These are phyloP conservation scores for Anolis carolinensis DNA, from an alignment of 2,113 vertebrate genomes.

Conservation along the genomic window DNA sequence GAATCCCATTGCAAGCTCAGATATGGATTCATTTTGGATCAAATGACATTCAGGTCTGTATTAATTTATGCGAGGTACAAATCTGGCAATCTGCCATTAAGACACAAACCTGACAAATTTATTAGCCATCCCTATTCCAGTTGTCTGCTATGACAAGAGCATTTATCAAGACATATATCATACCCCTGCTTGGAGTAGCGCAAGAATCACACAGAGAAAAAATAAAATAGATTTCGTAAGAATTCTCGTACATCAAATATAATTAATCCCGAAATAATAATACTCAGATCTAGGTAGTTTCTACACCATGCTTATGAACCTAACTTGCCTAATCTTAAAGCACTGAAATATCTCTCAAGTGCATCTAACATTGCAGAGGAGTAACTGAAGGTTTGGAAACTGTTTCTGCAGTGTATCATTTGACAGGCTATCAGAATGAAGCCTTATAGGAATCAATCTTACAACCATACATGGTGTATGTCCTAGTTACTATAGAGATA, in stretches of 20 bases:
- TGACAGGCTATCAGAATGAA: conserved; percentile 91
- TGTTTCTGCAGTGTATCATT: conserved; percentile 87
- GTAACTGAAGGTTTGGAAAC: conserved; percentile 65
- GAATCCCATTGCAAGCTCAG: not conserved
- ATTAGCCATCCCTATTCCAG: not conserved
- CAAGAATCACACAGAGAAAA: not conserved
- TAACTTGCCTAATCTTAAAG: conserved; percentile 23
- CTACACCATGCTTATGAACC: conserved; percentile 15
- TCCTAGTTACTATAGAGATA: conserved; percentile 86
- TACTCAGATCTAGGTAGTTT: not conserved
- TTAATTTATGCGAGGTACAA: not conserved
- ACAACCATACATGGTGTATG: conserved; percentile 76
- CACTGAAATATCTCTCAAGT: conserved; percentile 38
- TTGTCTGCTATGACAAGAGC: not conserved
- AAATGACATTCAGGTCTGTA: not conserved
- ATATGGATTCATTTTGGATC: not conserved
- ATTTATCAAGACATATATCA: not conserved
- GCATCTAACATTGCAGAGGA: conserved; percentile 41
- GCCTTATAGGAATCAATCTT: conserved; percentile 84
- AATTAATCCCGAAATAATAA: not conserved
- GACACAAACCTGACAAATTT: not conserved
- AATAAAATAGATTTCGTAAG: not conserved
- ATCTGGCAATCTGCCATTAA: not conserved
- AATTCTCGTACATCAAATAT: not conserved
- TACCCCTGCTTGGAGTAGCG: not conserved